Evolutionary conservation across 2,888 invertebrate species (phyloP).

Genomic region (Macrophya alboannulata): DNA sequence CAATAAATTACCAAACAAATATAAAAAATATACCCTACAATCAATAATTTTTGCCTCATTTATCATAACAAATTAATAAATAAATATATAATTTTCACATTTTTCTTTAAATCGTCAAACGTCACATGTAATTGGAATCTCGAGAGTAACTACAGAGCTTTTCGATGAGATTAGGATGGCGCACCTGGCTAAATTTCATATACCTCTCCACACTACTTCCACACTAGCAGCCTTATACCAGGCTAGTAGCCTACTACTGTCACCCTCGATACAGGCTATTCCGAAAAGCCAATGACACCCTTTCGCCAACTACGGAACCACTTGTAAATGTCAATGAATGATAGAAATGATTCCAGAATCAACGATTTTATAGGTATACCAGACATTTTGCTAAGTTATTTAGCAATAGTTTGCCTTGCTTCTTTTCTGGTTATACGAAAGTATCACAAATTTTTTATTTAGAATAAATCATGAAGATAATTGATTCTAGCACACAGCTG

Average conservation of each 20-base stretch:
- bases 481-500: background rate
- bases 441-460: background rate
- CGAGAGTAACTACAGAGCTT: conserved; percentile 42
- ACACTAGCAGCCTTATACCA: conserved; percentile 32
- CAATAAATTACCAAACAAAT: conserved; percentile 48
- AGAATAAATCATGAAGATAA: background rate
- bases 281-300: conserved; percentile 31
- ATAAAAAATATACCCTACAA: conserved; percentile 49
- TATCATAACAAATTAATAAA: conserved; percentile 48
- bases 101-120: conserved; percentile 54
- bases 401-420: background rate
- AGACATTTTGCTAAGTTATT: background rate
- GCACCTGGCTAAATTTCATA: conserved; percentile 39
- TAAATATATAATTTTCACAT: conserved; percentile 52
- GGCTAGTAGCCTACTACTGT: conserved; percentile 19
- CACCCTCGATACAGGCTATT: conserved; percentile 22
- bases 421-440: background rate
- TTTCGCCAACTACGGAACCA: conserved; percentile 42
- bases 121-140: conserved; percentile 43
- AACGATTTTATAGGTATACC: background rate
- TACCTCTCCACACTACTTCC: conserved; percentile 51
- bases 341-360: conserved; percentile 52
- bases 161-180: conserved; percentile 44
- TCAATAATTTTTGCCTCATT: conserved; percentile 46
- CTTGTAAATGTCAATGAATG: conserved; percentile 49